A percentile compares a stretch with the other conserved stretches of the same genome.
Conservation (phyloP, 1,140 invertebrate species). For the Oryctes rhinoceros region DNA sequence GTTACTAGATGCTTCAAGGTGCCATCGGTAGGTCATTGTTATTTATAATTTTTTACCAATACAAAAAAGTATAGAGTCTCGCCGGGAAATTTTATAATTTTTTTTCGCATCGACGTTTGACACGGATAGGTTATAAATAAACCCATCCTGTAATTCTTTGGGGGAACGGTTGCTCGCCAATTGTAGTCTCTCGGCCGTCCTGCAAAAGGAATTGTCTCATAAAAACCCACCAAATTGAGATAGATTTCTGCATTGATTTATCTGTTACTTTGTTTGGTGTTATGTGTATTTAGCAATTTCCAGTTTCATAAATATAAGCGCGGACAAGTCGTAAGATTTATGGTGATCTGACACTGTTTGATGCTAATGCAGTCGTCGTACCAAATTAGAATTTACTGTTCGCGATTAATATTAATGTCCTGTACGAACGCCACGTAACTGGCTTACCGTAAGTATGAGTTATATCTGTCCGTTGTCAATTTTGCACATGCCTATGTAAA, state of each 20-base stretch:
- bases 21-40: neutral
- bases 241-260: conserved; percentile 17
- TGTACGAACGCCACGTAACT: conserved; percentile 19
- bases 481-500: neutral
- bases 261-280: conserved; percentile 14
- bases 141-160: neutral
- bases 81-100: neutral
- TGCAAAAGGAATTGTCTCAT: conserved; percentile 6
- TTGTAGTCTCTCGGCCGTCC: neutral
- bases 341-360: conserved; percentile 29
- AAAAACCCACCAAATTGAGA: neutral
- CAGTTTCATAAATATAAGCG: conserved; percentile 5
- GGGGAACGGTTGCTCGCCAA: neutral
- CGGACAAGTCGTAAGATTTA: conserved; percentile 19
- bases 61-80: neutral
- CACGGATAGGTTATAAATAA: neutral
- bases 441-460: neutral
- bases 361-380: conserved; percentile 31
- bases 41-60: conserved; percentile 6
- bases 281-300: neutral
- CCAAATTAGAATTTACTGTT: conserved; percentile 33
- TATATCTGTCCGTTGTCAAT: neutral
- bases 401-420: conserved; percentile 23
- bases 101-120: neutral
- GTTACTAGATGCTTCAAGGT: neutral